Percentiles rank a stretch among this genome's conserved stretches.
These are phyloP conservation scores for Conus canariensis DNA, from an alignment of 2,888 invertebrate species.

Conservation along the genomic window DNA sequence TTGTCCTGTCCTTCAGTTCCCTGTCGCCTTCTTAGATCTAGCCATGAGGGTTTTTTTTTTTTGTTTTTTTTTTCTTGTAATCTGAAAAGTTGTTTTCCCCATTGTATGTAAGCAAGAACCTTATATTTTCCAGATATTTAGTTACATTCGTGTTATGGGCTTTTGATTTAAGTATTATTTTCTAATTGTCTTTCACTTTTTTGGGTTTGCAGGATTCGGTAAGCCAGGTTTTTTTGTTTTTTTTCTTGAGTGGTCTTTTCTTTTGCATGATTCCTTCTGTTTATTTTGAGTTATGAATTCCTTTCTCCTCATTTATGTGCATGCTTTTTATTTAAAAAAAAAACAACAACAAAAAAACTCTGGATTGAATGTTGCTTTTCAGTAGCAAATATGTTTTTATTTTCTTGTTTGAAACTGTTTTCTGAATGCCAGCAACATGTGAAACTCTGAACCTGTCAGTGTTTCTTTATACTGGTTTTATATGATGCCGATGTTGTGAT, in stretches of 20 bases:
- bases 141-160: no score
- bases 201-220: conserved; percentile 32
- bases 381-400: neutral
- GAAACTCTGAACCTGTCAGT: neutral
- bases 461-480: neutral
- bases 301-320: neutral
- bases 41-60: neutral
- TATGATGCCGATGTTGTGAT: neutral
- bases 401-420: neutral
- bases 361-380: neutral
- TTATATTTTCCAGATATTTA: no score
- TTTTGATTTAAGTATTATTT: no score
- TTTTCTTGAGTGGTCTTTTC: neutral
- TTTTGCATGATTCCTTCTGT: conserved; percentile 16
- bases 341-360: no score
- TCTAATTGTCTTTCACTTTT: conserved; percentile 16
- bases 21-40: no score
- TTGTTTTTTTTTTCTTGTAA: neutral
- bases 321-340: neutral
- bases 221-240: conserved; percentile 31
- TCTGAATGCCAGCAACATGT: neutral
- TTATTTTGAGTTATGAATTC: neutral
- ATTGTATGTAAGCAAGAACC: neutral
- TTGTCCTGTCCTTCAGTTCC: no score
- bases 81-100: neutral